Evolutionary conservation across 2,888 invertebrate genomes (phyloP).

Genomic region (Dicyrtoma fusca): DNA sequence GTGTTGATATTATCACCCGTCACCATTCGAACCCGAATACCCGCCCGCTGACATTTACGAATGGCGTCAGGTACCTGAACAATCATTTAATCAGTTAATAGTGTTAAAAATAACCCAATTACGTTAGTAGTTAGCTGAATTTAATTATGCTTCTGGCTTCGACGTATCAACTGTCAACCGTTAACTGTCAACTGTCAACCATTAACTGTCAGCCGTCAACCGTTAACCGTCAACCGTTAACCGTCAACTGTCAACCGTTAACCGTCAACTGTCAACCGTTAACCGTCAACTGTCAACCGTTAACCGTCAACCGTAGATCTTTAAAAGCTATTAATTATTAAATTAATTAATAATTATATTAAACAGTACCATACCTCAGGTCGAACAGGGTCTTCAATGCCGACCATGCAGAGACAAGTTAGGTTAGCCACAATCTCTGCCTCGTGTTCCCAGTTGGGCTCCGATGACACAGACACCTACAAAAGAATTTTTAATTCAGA

Average conservation of each 20-base stretch:
- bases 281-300: no score
- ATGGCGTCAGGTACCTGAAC: slow-evolving; percentile 81
- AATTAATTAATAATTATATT: background rate
- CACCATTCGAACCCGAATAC: slow-evolving; percentile 98
- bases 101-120: background rate
- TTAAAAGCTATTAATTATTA: no score
- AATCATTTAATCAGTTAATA: no score
- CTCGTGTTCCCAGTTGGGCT: slow-evolving; percentile 82
- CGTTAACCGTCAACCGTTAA: no score
- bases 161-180: no score
- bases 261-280: no score
- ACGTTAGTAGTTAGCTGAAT: no score
- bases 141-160: no score
- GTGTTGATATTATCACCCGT: slow-evolving; percentile 99
- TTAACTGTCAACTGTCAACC: no score
- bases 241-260: no score
- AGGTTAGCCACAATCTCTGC: slow-evolving; percentile 88
- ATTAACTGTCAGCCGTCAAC: no score
- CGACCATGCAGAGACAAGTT: slow-evolving; percentile 93
- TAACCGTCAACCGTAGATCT: no score
- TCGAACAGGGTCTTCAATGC: slow-evolving; percentile 98
- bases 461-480: background rate
- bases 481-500: background rate
- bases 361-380: slow-evolving; percentile 79
- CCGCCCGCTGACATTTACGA: slow-evolving; percentile 91